Conservation (phyloP, 2,113 vertebrate species). For the Psilopogon haemacephalus region DNA sequence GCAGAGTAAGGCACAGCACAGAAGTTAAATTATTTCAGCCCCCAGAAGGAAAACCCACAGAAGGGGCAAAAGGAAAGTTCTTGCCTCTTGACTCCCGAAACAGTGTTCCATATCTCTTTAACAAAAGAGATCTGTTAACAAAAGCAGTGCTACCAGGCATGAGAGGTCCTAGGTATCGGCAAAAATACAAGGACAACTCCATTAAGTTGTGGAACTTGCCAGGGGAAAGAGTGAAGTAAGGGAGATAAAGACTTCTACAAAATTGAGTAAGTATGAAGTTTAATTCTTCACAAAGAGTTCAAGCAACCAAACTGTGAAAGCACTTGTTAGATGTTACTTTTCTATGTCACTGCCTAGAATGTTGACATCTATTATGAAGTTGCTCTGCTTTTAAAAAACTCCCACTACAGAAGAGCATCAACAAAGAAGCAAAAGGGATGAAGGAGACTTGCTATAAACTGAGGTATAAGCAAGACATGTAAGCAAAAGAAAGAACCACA, state of each 20-base stretch:
- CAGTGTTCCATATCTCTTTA: background rate
- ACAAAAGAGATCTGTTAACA: background rate
- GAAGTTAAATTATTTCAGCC: background rate
- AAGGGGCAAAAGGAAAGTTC: background rate
- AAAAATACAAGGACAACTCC: background rate
- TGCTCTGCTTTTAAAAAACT: background rate
- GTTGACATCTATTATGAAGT: background rate
- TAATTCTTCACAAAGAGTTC: background rate
- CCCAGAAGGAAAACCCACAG: background rate
- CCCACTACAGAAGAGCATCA: background rate
- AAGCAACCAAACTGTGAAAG: background rate
- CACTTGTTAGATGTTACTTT: accelerated
- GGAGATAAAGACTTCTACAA: accelerated
- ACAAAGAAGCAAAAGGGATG: background rate
- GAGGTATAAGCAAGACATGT: background rate
- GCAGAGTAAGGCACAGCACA: background rate
- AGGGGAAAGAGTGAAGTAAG: background rate
- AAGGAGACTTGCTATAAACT: background rate
- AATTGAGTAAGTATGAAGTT: background rate
- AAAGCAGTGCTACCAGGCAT: accelerated
- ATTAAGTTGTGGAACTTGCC: background rate
- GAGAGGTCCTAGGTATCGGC: background rate
- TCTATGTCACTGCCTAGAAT: background rate
- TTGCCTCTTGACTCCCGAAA: background rate
- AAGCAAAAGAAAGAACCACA: background rate